These are phyloP conservation scores for Polyploca ridens DNA, from an alignment of 2,888 invertebrate genomes.

Conservation along the genomic window DNA sequence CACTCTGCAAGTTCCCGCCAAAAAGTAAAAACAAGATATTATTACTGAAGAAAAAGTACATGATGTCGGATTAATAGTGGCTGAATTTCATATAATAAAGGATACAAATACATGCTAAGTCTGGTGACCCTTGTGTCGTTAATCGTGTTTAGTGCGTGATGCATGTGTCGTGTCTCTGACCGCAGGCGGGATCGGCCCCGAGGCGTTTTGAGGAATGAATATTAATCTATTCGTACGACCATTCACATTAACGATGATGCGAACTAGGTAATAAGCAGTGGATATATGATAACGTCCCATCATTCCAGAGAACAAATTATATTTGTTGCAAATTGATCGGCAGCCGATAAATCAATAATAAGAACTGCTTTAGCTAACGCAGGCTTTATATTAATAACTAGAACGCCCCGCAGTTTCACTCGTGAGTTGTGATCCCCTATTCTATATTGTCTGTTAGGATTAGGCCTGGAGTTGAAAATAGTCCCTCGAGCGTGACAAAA, in stretches of 20 bases:
- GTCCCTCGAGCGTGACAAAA: too few species aligned
- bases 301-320: constrained; percentile 4
- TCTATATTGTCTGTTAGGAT: too few species aligned
- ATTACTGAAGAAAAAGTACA: too few species aligned
- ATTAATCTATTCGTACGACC: constrained; percentile 40
- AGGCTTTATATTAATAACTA: too few species aligned
- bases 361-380: too few species aligned
- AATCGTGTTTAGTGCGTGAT: constrained; percentile 68
- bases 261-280: constrained; percentile 1
- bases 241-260: neutral
- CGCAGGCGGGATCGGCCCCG: constrained; percentile 44
- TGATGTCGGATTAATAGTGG: neutral
- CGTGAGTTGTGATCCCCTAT: too few species aligned
- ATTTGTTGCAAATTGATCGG: neutral
- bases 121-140: constrained; percentile 56
- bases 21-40: too few species aligned
- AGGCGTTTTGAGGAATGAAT: constrained; percentile 47
- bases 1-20: too few species aligned
- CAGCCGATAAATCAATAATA: neutral
- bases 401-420: too few species aligned
- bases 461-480: too few species aligned
- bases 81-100: neutral
- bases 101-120: constrained; percentile 8
- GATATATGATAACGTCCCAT: neutral
- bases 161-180: constrained; percentile 63